Evolutionary conservation across 2,888 invertebrate species (phyloP).

Genomic region (Pammene aurita): DNA sequence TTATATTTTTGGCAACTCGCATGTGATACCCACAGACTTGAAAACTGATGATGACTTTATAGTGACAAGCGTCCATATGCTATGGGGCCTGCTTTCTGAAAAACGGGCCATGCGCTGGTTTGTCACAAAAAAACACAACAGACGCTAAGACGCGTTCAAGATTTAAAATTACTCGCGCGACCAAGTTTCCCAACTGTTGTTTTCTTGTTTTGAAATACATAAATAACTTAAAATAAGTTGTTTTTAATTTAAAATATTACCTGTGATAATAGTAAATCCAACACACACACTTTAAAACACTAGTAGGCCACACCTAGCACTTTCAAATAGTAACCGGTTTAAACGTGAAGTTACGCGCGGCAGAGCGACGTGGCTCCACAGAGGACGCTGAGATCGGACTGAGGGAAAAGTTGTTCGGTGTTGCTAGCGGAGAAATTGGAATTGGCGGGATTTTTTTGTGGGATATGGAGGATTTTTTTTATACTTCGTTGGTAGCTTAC

Average conservation of each 20-base stretch:
- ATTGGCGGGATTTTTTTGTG: background rate
- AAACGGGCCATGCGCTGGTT: background rate
- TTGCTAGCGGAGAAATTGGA: constrained; percentile 53
- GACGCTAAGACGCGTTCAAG: constrained; percentile 7
- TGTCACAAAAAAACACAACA: background rate
- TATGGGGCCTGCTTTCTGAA: background rate
- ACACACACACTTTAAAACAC: constrained; percentile 40
- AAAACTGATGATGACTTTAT: no score
- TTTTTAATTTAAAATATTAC: constrained; percentile 14
- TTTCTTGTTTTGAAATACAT: constrained; percentile 5
- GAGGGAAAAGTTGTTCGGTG: constrained; percentile 57
- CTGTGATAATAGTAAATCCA: constrained; percentile 33
- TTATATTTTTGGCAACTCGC: background rate
- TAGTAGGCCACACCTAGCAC: constrained; percentile 70
- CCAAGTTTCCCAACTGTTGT: constrained; percentile 18
- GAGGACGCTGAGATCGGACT: constrained; percentile 59
- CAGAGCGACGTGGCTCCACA: constrained; percentile 54
- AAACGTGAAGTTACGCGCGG: constrained; percentile 71
- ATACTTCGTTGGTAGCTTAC: background rate
- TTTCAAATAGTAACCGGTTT: constrained; percentile 73
- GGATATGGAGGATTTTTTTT: background rate
- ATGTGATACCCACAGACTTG: no score
- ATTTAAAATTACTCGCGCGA: constrained; percentile 19
- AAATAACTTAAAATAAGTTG: background rate
- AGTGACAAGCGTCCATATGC: background rate